Base-by-base conservation (phyloP, 2,797 vertebrate species). In the Ptychobarbus kaznakovi region DNA sequence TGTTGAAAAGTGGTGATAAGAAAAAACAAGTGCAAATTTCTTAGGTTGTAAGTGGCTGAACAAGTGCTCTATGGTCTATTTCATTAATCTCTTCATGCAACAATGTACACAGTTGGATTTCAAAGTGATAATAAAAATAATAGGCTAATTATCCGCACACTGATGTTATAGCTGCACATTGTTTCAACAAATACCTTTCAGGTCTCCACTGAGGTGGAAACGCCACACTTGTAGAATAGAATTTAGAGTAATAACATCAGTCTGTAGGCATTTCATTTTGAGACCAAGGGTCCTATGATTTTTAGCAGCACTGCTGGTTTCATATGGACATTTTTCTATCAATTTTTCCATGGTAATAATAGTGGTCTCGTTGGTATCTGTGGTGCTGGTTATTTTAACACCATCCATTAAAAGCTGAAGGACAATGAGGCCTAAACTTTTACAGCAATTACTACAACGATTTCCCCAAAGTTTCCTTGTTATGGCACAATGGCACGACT, bases 351-450 rank as follows among this genome's bases (percentile, higher is more conserved):
- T 28, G 38, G 8, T 77, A 13, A 38, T 44, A 42, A 42, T 28
- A 42, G 53, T 10, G 22, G 35, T 77, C 74, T 76, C 73, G 7
- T 1, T 53, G 28, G 58, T 28, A 18, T 66, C 58, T 20, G 0
- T 65, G 44, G 42, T 42, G 75, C 35, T 44, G 38, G 58, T 20
- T 65, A 79, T 46, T 65, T 46, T 65, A 79, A 8, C 3, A 15
- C 40, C 1, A 56, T 70, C 66, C 28, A 81, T 81, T 69, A 25
- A 81, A 81, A 81, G 28, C 65, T 53, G 46, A 81, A 40, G 63
- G 25, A 76, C 49, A 76, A 38, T n/a, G 51, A 56, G 53, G 35
- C 22, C 22, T 42, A 6, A 40, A 25, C 35, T 58, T 58, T 58
- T 40, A 76, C 18, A 61, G 53, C 38, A 73, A 63, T 63, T 61